Conservation (phyloP, 2,113 vertebrate species). For the Otolemur garnettii region DNA sequence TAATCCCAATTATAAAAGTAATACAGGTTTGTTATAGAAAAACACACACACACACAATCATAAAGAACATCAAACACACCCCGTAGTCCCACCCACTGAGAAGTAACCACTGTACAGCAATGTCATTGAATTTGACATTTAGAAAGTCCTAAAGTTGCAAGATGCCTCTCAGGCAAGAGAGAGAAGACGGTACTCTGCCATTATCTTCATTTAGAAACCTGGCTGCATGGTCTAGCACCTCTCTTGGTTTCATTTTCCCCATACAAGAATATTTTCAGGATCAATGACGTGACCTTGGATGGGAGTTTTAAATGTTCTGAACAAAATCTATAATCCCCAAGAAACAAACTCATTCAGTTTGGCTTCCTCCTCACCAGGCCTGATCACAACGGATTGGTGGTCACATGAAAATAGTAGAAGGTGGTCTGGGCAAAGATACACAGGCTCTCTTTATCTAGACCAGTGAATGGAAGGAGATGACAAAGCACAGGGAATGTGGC, state of each 20-base stretch:
- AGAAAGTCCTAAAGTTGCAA: not conserved
- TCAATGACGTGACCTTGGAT: constrained; percentile 31
- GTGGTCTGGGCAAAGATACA: constrained; percentile 14
- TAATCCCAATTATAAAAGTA: constrained; percentile 30
- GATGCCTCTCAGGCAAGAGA: not conserved
- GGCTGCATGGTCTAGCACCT: not conserved
- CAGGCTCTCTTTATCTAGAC: not conserved
- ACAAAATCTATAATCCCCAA: constrained; percentile 35
- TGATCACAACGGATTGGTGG: constrained; percentile 38
- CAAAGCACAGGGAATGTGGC: too few relatives aligned
- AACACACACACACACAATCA: not conserved
- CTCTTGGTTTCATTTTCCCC: constrained; percentile 15
- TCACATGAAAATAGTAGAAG: constrained; percentile 45
- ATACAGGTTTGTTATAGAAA: not conserved
- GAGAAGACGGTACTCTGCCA: not conserved
- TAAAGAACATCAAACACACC: not conserved
- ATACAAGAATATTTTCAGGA: constrained; percentile 20
- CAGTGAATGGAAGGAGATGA: not conserved
- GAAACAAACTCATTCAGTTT: constrained; percentile 20
- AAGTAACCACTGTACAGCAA: not conserved
- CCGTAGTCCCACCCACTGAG: not conserved
- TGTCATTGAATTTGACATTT: not conserved
- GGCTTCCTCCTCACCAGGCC: not conserved
- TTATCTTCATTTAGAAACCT: not conserved
- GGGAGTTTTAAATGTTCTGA: constrained; percentile 44